Conservation (phyloP, 2,888 invertebrate genomes). For the Acleris emargana region DNA sequence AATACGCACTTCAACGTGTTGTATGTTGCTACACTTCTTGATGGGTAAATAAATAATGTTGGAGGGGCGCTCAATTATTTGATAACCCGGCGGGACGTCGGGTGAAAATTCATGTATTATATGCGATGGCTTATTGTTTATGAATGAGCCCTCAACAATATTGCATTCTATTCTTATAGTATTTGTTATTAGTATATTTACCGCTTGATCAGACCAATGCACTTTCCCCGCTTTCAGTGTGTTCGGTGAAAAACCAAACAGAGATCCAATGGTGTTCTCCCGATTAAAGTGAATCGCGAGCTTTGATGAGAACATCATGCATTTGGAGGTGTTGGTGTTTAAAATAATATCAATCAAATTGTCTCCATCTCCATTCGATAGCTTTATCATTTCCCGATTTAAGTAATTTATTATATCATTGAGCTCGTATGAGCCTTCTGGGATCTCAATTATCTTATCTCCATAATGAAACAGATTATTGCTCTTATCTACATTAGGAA, state of each 20-base stretch:
- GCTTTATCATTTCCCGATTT: not conserved
- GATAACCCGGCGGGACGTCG: slow-evolving; percentile 26
- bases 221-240: not conserved
- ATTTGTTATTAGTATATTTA: slow-evolving; percentile 23
- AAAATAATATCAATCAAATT: not conserved
- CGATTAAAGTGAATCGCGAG: not conserved
- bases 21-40: too few species aligned
- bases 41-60: slow-evolving; percentile 16
- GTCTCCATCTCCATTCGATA: not conserved
- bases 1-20: too few species aligned
- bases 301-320: slow-evolving; percentile 8
- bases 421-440: slow-evolving; percentile 18
- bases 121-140: slow-evolving; percentile 32
- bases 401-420: slow-evolving; percentile 12
- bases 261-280: not conserved
- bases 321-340: slow-evolving; percentile 21
- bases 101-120: slow-evolving; percentile 32
- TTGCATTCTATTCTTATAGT: slow-evolving; percentile 38
- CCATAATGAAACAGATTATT: slow-evolving; percentile 36
- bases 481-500: slow-evolving; percentile 34
- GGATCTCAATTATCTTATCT: slow-evolving; percentile 9
- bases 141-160: slow-evolving; percentile 35
- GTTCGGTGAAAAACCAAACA: slow-evolving; percentile 1
- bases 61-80: slow-evolving; percentile 15
- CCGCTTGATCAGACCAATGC: not conserved